Percentiles rank a stretch among this genome's conserved stretches.
phyloP scores from a whole-genome alignment of 2,113 vertebrate genomes.

The Cacatua alba region DNA sequence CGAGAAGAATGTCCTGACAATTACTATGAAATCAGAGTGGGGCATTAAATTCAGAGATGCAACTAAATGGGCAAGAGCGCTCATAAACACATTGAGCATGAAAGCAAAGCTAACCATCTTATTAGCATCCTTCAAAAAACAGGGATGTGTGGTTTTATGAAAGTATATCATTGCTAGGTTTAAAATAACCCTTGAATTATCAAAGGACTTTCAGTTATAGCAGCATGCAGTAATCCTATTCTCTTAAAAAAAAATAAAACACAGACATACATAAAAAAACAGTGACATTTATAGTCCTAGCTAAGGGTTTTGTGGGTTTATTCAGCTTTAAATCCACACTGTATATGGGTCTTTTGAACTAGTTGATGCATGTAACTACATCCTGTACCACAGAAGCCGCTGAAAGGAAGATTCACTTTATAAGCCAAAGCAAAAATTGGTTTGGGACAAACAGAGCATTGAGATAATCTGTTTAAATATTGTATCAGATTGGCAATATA shows the following conservation, averaged over 20 bases:
- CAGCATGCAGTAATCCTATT: conserved; percentile 29
- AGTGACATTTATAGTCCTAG: conserved; percentile 61
- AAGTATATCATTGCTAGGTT: conserved; percentile 63
- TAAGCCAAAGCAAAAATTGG: conserved; percentile 52
- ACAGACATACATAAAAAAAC: conserved; percentile 50
- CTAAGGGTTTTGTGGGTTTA: conserved; percentile 59
- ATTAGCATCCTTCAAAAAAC: conserved; percentile 59
- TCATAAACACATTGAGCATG: conserved; percentile 53
- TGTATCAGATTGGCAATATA: conserved; percentile 56
- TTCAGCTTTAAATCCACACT: conserved; percentile 60
- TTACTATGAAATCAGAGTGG: conserved; percentile 52
- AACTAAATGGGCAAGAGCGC: conserved; percentile 41
- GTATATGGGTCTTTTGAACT: conserved; percentile 56
- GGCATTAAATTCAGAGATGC: conserved; percentile 29
- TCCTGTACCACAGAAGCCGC: conserved; percentile 53
- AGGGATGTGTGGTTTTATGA: conserved; percentile 59
- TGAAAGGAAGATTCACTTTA: conserved; percentile 57
- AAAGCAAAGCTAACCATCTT: conserved; percentile 60
- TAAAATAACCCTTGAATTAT: conserved; percentile 60
- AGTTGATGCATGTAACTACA: conserved; percentile 62
- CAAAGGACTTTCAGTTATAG: conserved; percentile 53
- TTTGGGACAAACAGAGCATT: conserved; percentile 48
- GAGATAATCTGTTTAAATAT: conserved; percentile 63
- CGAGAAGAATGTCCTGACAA: conserved; percentile 14
- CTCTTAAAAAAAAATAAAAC: conserved; percentile 21